Base-by-base conservation (phyloP, 2,888 invertebrate genomes). In the Limenitis camilla region DNA sequence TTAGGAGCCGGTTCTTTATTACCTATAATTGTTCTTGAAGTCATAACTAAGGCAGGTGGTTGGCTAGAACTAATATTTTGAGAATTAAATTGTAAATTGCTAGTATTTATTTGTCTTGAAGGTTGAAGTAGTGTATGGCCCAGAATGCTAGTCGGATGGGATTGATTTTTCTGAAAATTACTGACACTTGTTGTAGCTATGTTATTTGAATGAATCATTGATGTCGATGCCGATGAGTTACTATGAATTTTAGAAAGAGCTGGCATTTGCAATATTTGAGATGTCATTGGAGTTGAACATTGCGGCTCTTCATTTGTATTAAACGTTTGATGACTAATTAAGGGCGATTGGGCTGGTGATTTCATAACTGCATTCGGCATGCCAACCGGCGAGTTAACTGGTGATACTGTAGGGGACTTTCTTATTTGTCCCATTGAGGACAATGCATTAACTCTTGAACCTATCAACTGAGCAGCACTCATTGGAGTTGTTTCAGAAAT, bases 211-310 rank as follows among this genome's bases (percentile, higher is more conserved):
- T 89, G 86, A 50, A 86, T 76, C 32, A 86, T 76, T 7, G 81
- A 69, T 6, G 75, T 66, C 2, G 77, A 67, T 4, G 70, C 65
- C 1, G 78, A 68, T 27, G 72, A 71, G 52, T 68, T 74, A 58
- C 68, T 78, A 54, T 82, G 84, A 59, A 88, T 86, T 70, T 87
- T 86, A 2, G 87, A 84, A 27, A 88, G 68, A 29, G 86, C 85
- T 40, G 87, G 88, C 88, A 88, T 88, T 73, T 88, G 88, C 49
- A 87, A 82, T 28, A 84, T 74, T 72, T 84, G 88, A n/a, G 85
- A 80, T 4, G 78, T 59, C 5, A 76, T 64, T 1, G 81, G 72
- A 0, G 73, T 69, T 6, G 76, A 59, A 44, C 56, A 62, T 32
- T 63, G 72, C 51, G 67, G 60, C 32, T 86, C 81, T 54, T 81